Conservation (phyloP, 2,113 vertebrate species). For the Coturnix japonica region DNA sequence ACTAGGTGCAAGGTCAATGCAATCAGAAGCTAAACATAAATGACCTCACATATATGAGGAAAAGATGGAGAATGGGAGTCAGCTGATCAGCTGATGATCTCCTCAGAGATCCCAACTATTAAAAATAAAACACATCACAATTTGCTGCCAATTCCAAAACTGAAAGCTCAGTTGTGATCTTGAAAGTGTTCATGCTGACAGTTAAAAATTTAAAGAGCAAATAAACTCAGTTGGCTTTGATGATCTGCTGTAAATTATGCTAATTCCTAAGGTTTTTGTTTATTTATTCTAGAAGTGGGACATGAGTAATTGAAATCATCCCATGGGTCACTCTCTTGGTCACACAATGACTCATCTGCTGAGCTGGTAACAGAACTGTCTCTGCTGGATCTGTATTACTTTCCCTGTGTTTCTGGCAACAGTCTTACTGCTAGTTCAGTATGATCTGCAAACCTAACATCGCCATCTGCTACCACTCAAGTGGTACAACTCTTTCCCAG, state of each 20-base stretch:
- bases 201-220: background rate
- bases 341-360: conserved; percentile 49
- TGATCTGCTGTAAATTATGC: background rate
- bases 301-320: conserved; percentile 12
- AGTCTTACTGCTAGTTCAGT: conserved; percentile 16
- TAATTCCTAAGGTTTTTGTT: background rate
- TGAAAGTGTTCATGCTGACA: background rate
- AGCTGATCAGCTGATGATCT: background rate
- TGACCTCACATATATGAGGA: background rate
- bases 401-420: conserved; percentile 41
- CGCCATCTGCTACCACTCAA: conserved; percentile 64
- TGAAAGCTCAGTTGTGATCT: background rate
- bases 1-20: background rate
- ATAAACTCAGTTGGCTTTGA: background rate
- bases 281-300: conserved; percentile 11
- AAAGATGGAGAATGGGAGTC: background rate
- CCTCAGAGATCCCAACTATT: background rate
- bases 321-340: background rate
- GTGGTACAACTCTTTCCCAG: conserved; percentile 52
- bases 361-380: conserved; percentile 47
- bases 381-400: conserved; percentile 45
- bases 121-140: background rate
- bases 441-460: conserved; percentile 53
- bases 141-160: background rate
- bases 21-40: background rate